Percentiles rank a stretch among this genome's conserved stretches.
Evolutionary conservation across 2,888 invertebrate species (phyloP).

Genomic region (Harpagoxenus sublaevis): DNA sequence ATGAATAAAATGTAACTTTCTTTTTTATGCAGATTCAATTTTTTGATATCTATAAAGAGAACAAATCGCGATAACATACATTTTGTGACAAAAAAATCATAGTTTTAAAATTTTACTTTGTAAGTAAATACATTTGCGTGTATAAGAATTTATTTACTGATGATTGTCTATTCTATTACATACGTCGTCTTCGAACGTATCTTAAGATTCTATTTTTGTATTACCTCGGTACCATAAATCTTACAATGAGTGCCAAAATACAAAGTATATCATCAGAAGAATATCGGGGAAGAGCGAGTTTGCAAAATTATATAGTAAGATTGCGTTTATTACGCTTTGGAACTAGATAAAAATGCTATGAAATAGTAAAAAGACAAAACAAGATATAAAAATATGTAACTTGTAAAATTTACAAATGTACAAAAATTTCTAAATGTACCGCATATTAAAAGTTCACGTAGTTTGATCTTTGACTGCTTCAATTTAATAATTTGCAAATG

Average conservation of each 20-base stretch:
- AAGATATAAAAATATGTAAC: slow-evolving; percentile 14
- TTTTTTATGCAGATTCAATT: neutral
- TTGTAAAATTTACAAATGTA: neutral
- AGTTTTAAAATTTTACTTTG: neutral
- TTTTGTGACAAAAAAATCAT: neutral
- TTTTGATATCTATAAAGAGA: neutral
- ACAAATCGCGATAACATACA: too few species aligned
- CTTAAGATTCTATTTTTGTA: slow-evolving; percentile 67
- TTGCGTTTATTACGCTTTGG: neutral
- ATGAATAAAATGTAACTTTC: neutral
- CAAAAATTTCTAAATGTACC: neutral
- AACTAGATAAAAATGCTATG: neutral
- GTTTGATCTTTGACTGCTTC: neutral
- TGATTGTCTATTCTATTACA: neutral
- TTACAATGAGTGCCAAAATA: slow-evolving; percentile 58
- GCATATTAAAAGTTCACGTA: neutral
- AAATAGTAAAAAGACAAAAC: neutral
- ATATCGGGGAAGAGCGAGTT: slow-evolving; percentile 23
- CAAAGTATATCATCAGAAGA: slow-evolving; percentile 30
- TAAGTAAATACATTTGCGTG: neutral
- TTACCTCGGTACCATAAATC: slow-evolving; percentile 43
- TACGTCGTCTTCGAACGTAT: neutral
- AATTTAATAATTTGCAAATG: neutral
- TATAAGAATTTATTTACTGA: neutral
- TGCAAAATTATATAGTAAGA: slow-evolving; percentile 44